Conservation (phyloP, 2,113 vertebrate species). For the Alligator sinensis region DNA sequence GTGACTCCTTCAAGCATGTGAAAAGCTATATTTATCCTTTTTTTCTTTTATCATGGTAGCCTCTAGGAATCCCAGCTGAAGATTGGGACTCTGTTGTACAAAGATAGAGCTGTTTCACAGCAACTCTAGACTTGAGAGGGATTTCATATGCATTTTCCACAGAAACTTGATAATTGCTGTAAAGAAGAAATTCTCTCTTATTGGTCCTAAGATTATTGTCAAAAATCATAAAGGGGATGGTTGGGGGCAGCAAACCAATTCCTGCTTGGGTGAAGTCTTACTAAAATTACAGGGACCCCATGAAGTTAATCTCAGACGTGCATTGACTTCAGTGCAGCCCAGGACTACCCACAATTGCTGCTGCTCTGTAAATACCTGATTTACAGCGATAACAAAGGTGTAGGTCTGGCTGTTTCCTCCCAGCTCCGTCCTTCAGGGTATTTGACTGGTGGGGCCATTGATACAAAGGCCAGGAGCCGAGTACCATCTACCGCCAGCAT, state of each 20-base stretch:
- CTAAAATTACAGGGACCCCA: too few relatives aligned
- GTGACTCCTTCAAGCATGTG: not conserved
- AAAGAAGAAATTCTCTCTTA: not conserved
- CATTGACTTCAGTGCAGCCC: not conserved
- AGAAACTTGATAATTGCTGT: not conserved
- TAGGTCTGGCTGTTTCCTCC: not conserved
- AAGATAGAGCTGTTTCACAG: not conserved
- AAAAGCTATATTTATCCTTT: not conserved
- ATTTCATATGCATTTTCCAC: not conserved
- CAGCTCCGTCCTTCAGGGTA: accelerated
- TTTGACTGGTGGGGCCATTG: accelerated
- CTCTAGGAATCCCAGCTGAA: not conserved
- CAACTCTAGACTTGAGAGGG: not conserved
- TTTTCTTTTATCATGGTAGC: too few relatives aligned
- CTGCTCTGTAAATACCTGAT: not conserved
- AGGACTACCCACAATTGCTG: not conserved
- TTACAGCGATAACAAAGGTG: not conserved
- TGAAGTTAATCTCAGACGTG: not conserved
- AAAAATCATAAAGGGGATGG: not conserved
- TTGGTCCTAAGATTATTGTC: not conserved
- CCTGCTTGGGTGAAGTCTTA: too few relatives aligned
- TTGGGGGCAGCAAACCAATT: accelerated
- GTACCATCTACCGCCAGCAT: not conserved
- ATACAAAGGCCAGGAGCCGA: accelerated
- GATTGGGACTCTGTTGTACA: accelerated